Conservation (phyloP, 2,888 invertebrate genomes). For the Linyphia triangularis region DNA sequence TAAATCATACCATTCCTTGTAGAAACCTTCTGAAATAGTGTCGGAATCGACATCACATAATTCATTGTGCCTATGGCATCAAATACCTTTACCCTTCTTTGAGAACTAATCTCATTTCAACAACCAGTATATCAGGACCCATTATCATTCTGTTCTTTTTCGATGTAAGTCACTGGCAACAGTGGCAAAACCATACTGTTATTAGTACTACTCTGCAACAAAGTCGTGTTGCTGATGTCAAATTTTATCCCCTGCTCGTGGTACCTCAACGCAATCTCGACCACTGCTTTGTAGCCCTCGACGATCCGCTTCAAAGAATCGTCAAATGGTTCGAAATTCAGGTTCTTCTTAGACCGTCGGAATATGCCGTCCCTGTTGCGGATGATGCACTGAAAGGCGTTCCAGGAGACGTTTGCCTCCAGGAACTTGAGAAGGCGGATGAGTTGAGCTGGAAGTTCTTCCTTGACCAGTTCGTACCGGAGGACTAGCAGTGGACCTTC, state of each 20-base stretch:
- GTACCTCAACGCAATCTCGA: slow-evolving; percentile 39
- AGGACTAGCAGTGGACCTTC: slow-evolving; percentile 65
- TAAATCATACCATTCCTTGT: too few relatives aligned
- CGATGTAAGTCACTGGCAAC: slow-evolving; percentile 51
- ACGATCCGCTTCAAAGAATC: slow-evolving; percentile 31
- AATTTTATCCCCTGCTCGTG: slow-evolving; percentile 62
- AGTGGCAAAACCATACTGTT: background rate
- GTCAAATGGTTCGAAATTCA: slow-evolving; percentile 73
- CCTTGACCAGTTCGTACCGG: slow-evolving; percentile 58
- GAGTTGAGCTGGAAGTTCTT: slow-evolving; percentile 61
- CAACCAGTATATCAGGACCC: slow-evolving; percentile 44
- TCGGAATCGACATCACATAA: too few relatives aligned
- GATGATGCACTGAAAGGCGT: slow-evolving; percentile 64
- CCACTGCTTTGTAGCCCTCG: slow-evolving; percentile 50
- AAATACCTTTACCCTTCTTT: too few relatives aligned
- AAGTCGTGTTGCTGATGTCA: slow-evolving; percentile 49
- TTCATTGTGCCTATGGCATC: too few relatives aligned
- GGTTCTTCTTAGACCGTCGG: slow-evolving; percentile 45
- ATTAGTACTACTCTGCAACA: slow-evolving; percentile 1
- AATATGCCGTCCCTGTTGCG: slow-evolving; percentile 72
- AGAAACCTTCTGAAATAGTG: too few relatives aligned
- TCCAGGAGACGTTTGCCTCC: slow-evolving; percentile 46
- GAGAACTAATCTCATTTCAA: background rate
- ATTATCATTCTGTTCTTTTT: slow-evolving; percentile 55
- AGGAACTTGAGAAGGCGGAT: slow-evolving; percentile 64